These are phyloP conservation scores for Aulostomus chinensis DNA, from an alignment of 2,797 vertebrate genomes.

Conservation along the genomic window DNA sequence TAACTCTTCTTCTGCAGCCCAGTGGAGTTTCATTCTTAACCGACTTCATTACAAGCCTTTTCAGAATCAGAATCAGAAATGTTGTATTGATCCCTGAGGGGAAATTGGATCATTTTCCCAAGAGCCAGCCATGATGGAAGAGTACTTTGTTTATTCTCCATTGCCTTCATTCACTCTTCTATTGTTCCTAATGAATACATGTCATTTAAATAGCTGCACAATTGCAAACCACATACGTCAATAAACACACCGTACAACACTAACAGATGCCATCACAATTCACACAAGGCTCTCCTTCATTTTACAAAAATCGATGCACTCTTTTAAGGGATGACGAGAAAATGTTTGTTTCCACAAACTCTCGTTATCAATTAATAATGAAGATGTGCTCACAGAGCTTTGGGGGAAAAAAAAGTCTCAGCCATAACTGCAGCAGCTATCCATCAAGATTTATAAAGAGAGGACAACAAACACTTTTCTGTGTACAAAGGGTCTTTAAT, in stretches of 20 bases:
- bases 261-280: slow-evolving; percentile 57
- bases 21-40: background rate
- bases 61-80: background rate
- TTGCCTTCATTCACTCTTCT: slow-evolving; percentile 25
- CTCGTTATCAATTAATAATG: slow-evolving; percentile 76
- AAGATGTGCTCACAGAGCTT: slow-evolving; percentile 65
- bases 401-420: slow-evolving; percentile 70
- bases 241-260: slow-evolving; percentile 49
- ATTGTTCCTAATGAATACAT: slow-evolving; percentile 48
- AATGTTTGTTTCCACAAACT: slow-evolving; percentile 79
- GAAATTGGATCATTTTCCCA: background rate
- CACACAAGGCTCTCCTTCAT: slow-evolving; percentile 73
- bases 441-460: slow-evolving; percentile 22
- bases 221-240: slow-evolving; percentile 53
- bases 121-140: slow-evolving; percentile 7
- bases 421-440: slow-evolving; percentile 45
- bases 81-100: background rate
- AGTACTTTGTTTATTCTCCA: slow-evolving; percentile 19
- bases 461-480: slow-evolving; percentile 7
- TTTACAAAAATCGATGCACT: slow-evolving; percentile 82
- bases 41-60: slow-evolving; percentile 7
- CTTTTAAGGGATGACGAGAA: slow-evolving; percentile 75
- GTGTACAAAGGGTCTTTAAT: slow-evolving; percentile 1
- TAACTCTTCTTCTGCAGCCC: too few relatives aligned
- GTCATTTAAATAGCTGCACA: slow-evolving; percentile 58